Evolutionary conservation across 2,888 invertebrate species (phyloP), one percentile per base, ranked within the genome.

Genomic region (Apodemia zela): DNA sequence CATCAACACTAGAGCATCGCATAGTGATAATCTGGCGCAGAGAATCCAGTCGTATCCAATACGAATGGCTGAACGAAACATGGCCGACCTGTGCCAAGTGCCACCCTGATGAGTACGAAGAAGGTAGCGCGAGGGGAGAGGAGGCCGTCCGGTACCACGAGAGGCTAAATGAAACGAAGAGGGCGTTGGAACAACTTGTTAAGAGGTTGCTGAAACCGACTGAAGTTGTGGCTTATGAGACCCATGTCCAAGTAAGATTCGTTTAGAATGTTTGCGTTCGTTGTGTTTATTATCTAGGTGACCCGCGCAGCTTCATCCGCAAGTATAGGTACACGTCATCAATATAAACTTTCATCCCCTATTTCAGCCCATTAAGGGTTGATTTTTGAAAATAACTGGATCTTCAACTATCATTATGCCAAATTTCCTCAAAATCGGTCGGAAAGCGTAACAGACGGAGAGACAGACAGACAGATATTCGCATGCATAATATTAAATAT

Each of bases 21-120:
- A 94, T 98, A 66, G 98, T 97, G 1, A 95, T 98, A 59, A 94
- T 98, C 68, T 98, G 98, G 98, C 94, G 98, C 1, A 94, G 96
- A 51, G 98, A 98, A 77, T 93, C 95, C 11, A 94, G 95, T n/a
- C 95, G 96, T 71, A 89, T 98, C 13, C 97, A 97, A 75, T 98
- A 97, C 82, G 98, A 98, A 82, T 98, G 98, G 98, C 85, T 97
- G 62, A 93, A 95, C 70, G 93, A 93, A 63, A 95, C 94, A 49
- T 95, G 95, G 95, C 93, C 94, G 61, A 84, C 86, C 0, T 94
- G 95, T 60, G 81, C 83, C 25, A 93, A 93, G 25, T 89, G 87
- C 74, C 65, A 62, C 3, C 63, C 65, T 11, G 73, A 75, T 61
- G 67, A 74, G 66, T 79, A 71, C 61, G 69, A 75, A 66, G 78